Conservation (phyloP, 2,797 vertebrate genomes). For the Acrossocheilus wenchowensis region DNA sequence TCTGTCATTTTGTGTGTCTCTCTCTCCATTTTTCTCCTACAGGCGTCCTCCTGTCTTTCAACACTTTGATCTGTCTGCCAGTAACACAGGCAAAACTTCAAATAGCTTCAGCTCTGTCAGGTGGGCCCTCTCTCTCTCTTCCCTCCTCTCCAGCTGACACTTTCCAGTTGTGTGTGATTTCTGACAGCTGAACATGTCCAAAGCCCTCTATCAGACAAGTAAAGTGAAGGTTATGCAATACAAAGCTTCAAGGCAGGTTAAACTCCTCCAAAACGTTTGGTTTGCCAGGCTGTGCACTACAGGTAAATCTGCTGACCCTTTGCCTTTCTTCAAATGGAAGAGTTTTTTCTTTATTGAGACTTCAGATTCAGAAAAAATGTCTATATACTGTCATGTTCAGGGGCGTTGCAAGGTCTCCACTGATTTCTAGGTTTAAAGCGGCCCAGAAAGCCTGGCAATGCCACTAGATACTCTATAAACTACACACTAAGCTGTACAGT, state of each 20-base stretch:
- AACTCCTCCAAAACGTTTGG: constrained; percentile 25
- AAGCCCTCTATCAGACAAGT: constrained; percentile 39
- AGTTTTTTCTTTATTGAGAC: background rate
- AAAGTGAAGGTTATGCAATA: constrained; percentile 46
- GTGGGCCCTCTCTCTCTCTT: constrained; percentile 59
- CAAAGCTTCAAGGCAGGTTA: constrained; percentile 44
- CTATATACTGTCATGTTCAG: constrained; percentile 24
- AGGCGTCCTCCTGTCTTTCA: constrained; percentile 52
- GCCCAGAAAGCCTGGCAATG: background rate
- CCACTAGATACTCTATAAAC: background rate
- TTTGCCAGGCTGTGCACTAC: constrained; percentile 34
- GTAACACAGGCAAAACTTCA: constrained; percentile 70
- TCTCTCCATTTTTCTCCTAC: constrained; percentile 42
- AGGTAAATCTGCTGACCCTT: constrained; percentile 25
- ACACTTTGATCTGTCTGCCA: constrained; percentile 71
- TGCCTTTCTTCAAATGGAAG: constrained; percentile 25
- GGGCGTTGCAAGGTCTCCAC: background rate
- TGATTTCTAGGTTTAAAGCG: background rate
- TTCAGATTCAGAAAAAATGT: constrained; percentile 15
- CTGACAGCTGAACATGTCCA: constrained; percentile 46
- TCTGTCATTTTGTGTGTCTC: constrained; percentile 41
- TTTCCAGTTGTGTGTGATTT: constrained; percentile 34
- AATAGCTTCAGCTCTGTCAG: constrained; percentile 71
- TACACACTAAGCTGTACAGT: background rate
- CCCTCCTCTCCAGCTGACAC: constrained; percentile 29